Percentiles rank a stretch among this genome's conserved stretches.
These are phyloP conservation scores for Galaxea fascicularis DNA, from an alignment of 92 coral and sea anemone species.

Conservation along the genomic window DNA sequence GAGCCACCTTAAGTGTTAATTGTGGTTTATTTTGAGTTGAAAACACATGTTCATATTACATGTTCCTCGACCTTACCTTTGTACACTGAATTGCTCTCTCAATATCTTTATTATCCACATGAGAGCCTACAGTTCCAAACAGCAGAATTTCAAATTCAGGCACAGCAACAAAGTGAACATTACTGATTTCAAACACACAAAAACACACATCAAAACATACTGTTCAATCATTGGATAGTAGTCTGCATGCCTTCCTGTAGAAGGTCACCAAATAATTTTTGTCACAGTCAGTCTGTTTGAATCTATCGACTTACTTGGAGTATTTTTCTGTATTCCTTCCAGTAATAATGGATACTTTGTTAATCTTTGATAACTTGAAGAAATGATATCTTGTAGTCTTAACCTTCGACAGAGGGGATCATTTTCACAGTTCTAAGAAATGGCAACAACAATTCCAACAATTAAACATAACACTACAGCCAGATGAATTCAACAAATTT, in stretches of 20 bases:
- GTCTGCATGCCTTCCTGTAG: too few species aligned
- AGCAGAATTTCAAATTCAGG: slow-evolving; percentile 1
- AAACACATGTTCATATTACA: background rate
- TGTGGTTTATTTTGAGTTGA: too few species aligned
- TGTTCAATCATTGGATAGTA: too few species aligned
- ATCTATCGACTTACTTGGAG: slow-evolving; percentile 76
- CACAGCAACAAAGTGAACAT: slow-evolving; percentile 20
- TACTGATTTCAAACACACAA: background rate
- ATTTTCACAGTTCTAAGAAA: slow-evolving; percentile 82
- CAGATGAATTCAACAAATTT: too few species aligned
- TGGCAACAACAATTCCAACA: background rate
- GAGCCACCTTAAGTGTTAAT: too few species aligned
- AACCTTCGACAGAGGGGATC: slow-evolving; percentile 92
- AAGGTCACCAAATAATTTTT: too few species aligned
- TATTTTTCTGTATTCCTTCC: slow-evolving; percentile 93
- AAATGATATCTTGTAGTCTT: slow-evolving; percentile 92
- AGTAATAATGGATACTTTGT: slow-evolving; percentile 95
- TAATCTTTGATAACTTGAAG: slow-evolving; percentile 94
- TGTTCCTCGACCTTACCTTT: slow-evolving; percentile 58
- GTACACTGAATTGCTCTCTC: slow-evolving; percentile 85
- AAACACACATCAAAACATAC: too few species aligned
- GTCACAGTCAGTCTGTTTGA: background rate
- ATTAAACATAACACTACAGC: background rate
- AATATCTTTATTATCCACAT: slow-evolving; percentile 73
- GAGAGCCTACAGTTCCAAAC: slow-evolving; percentile 59